Conservation (phyloP, 2,113 vertebrate species). For the Manacus vitellinus region DNA sequence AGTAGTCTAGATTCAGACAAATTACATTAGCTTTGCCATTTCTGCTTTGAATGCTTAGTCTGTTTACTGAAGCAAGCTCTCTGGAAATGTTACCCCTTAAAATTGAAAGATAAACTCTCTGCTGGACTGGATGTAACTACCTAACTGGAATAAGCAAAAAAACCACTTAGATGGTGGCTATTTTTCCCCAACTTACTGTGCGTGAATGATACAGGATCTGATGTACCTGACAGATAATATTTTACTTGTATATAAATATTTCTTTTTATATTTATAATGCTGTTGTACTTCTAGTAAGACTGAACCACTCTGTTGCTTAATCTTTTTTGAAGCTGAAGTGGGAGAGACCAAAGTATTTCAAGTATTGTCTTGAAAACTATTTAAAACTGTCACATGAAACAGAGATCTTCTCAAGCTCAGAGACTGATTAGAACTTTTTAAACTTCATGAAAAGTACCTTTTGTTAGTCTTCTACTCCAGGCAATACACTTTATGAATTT, state of each 20-base stretch:
- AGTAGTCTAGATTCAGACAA: not conserved
- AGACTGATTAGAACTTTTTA: not conserved
- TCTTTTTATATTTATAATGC: not conserved
- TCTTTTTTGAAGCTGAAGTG: not conserved
- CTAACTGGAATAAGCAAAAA: not conserved
- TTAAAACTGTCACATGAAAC: not conserved
- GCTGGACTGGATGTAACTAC: not conserved
- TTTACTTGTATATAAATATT: not conserved
- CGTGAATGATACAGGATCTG: not conserved
- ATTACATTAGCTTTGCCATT: not conserved
- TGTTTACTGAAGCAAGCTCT: not conserved
- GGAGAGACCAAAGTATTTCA: not conserved
- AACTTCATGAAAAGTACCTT: not conserved
- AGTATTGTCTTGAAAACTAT: not conserved
- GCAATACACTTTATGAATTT: not conserved
- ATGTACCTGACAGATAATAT: not conserved
- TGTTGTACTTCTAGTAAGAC: not conserved
- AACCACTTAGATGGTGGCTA: not conserved
- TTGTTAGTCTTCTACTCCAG: not conserved
- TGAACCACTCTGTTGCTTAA: not conserved
- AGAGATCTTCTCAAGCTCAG: not conserved
- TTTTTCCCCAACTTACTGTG: not conserved
- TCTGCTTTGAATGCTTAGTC: not conserved
- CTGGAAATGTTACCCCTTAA: not conserved
- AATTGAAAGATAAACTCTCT: not conserved